Evolutionary conservation across 2,113 vertebrate species (phyloP).

Genomic region (Columbina picui): DNA sequence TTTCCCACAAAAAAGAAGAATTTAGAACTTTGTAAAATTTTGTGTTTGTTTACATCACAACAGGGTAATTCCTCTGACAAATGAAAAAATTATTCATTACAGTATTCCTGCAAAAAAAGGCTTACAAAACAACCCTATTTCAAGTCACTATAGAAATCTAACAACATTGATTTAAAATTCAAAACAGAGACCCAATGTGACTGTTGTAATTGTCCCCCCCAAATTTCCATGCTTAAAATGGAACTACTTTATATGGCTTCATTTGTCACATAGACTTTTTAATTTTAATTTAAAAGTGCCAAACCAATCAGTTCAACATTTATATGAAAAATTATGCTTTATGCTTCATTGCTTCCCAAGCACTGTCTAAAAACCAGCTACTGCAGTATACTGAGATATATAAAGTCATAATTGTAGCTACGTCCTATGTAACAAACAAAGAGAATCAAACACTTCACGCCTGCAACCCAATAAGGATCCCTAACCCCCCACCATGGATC

Average conservation of each 20-base stretch:
- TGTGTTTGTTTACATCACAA: background rate
- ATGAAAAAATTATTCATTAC: background rate
- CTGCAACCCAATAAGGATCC: background rate
- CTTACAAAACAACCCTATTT: background rate
- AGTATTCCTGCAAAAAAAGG: background rate
- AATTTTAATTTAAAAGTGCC: background rate
- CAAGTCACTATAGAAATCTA: background rate
- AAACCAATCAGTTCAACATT: background rate
- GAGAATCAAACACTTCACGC: background rate
- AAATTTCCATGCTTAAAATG: background rate
- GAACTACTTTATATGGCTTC: background rate
- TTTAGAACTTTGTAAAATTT: background rate
- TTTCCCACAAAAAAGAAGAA: background rate
- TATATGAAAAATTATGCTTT: background rate
- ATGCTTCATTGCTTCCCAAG: background rate
- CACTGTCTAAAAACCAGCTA: background rate
- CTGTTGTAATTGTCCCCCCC: background rate
- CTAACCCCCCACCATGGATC: rapidly evolving
- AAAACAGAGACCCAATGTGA: background rate
- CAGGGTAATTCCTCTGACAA: background rate
- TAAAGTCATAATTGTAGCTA: background rate
- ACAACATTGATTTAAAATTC: background rate
- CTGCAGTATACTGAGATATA: background rate
- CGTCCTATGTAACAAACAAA: background rate
- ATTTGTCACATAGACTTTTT: background rate